Evolutionary conservation across 2,113 vertebrate species (phyloP).

Genomic region (Columba janthina): DNA sequence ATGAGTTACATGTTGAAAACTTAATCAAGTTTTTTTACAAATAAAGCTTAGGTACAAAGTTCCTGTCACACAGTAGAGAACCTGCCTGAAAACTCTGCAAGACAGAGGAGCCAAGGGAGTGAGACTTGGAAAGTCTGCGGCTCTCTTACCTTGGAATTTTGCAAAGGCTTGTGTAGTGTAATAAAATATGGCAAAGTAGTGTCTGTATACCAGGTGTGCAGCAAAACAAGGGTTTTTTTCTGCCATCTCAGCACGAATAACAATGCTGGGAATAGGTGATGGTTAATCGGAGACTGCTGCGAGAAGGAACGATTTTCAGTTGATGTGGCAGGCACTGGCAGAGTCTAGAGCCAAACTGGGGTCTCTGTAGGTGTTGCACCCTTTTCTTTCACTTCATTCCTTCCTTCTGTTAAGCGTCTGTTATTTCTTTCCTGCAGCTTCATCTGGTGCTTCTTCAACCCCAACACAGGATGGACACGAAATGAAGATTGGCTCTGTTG

Average conservation of each 20-base stretch:
- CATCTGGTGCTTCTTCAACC: slow-evolving; percentile 59
- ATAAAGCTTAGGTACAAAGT: background rate
- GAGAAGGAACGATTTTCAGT: background rate
- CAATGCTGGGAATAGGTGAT: background rate
- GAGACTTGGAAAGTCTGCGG: background rate
- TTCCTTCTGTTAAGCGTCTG: background rate
- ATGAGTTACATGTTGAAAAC: background rate
- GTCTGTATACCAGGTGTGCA: background rate
- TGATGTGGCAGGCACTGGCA: background rate
- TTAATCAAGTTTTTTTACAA: background rate
- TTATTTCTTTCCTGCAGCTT: slow-evolving; percentile 53
- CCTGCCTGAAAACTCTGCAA: background rate
- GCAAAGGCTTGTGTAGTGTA: background rate
- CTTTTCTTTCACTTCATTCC: background rate
- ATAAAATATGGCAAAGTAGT: background rate
- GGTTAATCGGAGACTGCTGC: background rate
- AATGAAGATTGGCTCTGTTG: slow-evolving; percentile 78
- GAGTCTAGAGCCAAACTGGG: background rate
- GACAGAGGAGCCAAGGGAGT: background rate
- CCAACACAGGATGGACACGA: slow-evolving; percentile 52
- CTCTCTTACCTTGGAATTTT: background rate
- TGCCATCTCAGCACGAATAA: background rate
- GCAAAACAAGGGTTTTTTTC: background rate
- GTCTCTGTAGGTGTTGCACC: background rate
- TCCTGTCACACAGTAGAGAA: background rate